Base-by-base conservation (phyloP, 2,113 vertebrate genomes). In the Cheirogaleus medius region DNA sequence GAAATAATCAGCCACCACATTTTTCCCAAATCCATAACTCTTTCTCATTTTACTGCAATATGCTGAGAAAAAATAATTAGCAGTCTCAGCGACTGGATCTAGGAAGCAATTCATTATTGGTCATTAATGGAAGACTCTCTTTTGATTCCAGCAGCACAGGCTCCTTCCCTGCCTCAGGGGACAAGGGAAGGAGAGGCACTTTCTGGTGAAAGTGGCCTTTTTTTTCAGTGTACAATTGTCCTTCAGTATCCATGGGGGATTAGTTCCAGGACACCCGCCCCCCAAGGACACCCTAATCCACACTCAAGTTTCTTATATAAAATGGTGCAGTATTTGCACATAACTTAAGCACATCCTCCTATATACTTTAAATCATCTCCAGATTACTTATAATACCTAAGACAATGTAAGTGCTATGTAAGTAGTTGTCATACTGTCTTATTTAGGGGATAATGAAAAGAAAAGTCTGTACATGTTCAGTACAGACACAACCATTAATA, bases 41-140 rank as follows among this genome's bases (percentile, higher is more conserved):
- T 63, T 42, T 42, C 52, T 94, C 56, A 39, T 91, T 94, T 88
- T 78, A 54, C 3, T 15, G 20, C 39, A 86, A 21, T 68, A 73
- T 78, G 58, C 66, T 60, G 49, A 90, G 78, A 66, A 93, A 93
- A 94, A 87, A 93, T 39, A 89, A 93, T 84, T 32, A 49, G 23
- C 60, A 13, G 9, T 64, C 23, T 27, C 39, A 63, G 84, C 15
- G 34, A 87, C 71, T 23, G 82, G 42, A 76, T 39, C 42, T 17
- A 78, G 56, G 92, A 81, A 88, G 78, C 76, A 87, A 60, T 96
- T 95, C 90, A 84, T 66, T 42, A 52, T 2, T 6, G 85, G 85
- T 89, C 93, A 63, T 91, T 95, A 73, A 34, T 32, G 56, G 54
- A 83, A 92, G 69, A 69, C 39, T 52, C 52, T 60, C 25, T 27